Evolutionary conservation across 1,140 invertebrate species (phyloP), one percentile per base, ranked within the genome.

Genomic region (Rhopalosiphum padi): DNA sequence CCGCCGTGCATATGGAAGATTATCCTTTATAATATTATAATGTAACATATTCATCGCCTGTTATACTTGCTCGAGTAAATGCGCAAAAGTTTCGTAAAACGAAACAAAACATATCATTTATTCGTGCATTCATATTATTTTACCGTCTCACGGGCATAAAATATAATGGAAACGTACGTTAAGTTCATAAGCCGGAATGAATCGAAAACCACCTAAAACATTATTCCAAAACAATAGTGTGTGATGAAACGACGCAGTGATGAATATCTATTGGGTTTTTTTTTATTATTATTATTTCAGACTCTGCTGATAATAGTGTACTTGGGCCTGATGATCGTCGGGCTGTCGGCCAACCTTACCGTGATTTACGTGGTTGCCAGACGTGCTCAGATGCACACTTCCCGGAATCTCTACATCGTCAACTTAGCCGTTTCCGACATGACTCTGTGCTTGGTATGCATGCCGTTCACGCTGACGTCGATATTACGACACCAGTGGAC

Each of bases 331-430:
- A 96, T 96, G 51, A 94, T 95, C 0, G 55, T 95, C 3, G 96
- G 96, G 0, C 94, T 96, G 1, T 91, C 94, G 18, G 94, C 95
- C 48, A 96, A 96, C 94, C 87, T 95, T 11, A 93, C 95, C 15
- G 95, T 96, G 7, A 95, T 95, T 51, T 95, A 95, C 91, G 95
- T 96, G 89, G 95, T 95, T 6, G 95, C 95, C 1, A 94, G 95
- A 41, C 92, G 93, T 7, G 88, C 90, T 43, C 94, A 94, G 53
- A 94, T 94, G 95, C 93, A 94, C n/a, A 94, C 96, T 1, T 95
- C 96, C 9, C 94, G 96, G 22, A 97, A 97, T 94, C 95, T 97
- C 22, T 97, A 96, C 95, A 96, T 97, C 90, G 95, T 96, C 11
- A 97, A 96, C 94, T 94, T 97, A 85, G 96, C 96, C 77, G 95